Base-by-base conservation (phyloP, 92 coral and sea anemone species). In the Phenganax subtilis region DNA sequence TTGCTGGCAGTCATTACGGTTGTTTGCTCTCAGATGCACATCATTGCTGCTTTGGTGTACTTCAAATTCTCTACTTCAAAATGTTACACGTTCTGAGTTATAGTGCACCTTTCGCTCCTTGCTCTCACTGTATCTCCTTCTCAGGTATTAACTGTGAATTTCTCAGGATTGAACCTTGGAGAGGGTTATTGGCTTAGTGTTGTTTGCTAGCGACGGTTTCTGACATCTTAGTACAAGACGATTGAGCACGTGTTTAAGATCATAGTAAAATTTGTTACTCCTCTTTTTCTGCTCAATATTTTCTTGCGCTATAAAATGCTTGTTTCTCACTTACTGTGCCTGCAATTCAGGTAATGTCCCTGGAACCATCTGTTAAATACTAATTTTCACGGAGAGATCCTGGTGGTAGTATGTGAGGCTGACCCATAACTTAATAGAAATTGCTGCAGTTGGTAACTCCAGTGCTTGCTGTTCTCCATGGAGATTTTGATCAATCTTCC, bases 391-490 rank as follows among this genome's bases (percentile, higher is more conserved):
- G 85, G 85, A 20, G 85, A 66, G 63, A 82, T 44, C 37, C 60
- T 57, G 44, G 81, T 71, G 10, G 85, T 71, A 27, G 59, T 31
- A 64, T 70, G 85, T 7, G 80, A 80, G 51, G 86, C 63, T 63
- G 86, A 83, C 15, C 86, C 73, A 59, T 83, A 83, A n/a, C 59
- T 55, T n/a, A 74, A 75, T 12, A 83, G 81, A 68, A 83, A 83
- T 54, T 54, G 29, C 51, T 83, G 86, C 12, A 83, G 81, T 75
- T 83, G 78, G 68, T 81, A 78, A 68, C 60, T 81, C 85, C 79
- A 81, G 55, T 81, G 68, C 44, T 75, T 84, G 27, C 84, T 72
- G 29, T 79, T 72, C 11, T 54, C 17, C 54, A 12, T 67, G 6
- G 84, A 64, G 57, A 80, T 79, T 71, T 80, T 80, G 27, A 85